Percentiles rank a stretch among this genome's conserved stretches.
phyloP scores from a whole-genome alignment of 2,113 vertebrate genomes.

The pig (Sus scrofa) region DNA sequence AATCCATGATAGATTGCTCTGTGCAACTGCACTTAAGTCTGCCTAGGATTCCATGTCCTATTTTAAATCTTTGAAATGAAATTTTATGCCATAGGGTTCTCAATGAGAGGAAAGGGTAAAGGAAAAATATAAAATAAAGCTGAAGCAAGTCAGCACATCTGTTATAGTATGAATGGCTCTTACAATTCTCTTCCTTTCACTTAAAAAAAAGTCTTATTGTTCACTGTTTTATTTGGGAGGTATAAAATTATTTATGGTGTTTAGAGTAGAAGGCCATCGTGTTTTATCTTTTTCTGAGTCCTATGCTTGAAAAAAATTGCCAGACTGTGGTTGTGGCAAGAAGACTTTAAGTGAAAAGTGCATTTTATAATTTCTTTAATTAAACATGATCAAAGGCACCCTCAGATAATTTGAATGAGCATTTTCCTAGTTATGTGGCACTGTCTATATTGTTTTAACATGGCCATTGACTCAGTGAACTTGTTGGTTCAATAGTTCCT shows the following conservation, averaged over 20 bases:
- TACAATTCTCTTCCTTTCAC: conserved; percentile 44
- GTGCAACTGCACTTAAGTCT: conserved; percentile 25
- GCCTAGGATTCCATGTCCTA: not conserved
- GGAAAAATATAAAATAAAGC: not conserved
- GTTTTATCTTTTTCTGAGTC: conserved; percentile 60
- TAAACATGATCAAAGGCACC: conserved; percentile 72
- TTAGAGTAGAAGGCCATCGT: conserved; percentile 12
- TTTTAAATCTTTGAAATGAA: conserved; percentile 62
- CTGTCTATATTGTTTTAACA: conserved; percentile 54
- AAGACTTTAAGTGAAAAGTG: conserved; percentile 61
- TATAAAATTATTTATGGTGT: conserved; percentile 26
- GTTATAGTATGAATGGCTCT: not conserved
- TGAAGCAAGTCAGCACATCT: conserved; percentile 43
- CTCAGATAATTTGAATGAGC: conserved; percentile 52
- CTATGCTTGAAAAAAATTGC: conserved; percentile 17
- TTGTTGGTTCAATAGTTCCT: conserved; percentile 63
- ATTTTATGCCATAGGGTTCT: not conserved
- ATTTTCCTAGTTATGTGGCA: conserved; percentile 58
- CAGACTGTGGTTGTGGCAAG: not conserved
- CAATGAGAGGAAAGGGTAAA: conserved; percentile 26
- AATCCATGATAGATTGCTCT: conserved; percentile 37
- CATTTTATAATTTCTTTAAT: conserved; percentile 70
- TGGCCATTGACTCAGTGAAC: conserved; percentile 45
- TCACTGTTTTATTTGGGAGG: conserved; percentile 21
- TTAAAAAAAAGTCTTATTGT: not conserved